Percentiles rank a stretch among this genome's conserved stretches.
Conservation (phyloP, 2,797 vertebrate genomes). For the Molossus molossus region DNA sequence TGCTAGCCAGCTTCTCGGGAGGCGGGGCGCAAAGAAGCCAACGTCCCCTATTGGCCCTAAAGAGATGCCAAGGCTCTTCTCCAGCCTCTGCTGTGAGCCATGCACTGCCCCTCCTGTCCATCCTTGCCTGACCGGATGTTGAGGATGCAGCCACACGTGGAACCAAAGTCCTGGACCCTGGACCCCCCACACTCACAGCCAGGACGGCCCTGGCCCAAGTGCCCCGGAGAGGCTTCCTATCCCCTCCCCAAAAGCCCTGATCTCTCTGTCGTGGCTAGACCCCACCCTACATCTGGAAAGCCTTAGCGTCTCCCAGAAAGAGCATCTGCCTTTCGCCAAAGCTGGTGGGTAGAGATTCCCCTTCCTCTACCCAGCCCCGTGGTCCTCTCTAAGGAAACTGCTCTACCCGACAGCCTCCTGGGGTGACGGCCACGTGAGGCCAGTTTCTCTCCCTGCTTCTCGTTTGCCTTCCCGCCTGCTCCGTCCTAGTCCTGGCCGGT, state of each 20-base stretch:
- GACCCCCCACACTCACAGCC: neutral
- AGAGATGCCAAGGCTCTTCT: neutral
- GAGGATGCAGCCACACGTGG: neutral
- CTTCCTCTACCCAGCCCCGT: neutral
- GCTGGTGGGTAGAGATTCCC: neutral
- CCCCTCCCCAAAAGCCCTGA: neutral
- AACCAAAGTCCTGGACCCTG: neutral
- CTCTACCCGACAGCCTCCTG: neutral
- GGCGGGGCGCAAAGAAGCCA: neutral
- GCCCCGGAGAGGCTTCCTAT: too few species aligned
- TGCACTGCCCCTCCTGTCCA: fast-evolving
- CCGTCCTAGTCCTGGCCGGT: neutral
- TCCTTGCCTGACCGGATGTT: neutral
- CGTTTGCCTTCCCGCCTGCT: neutral
- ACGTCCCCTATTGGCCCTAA: neutral
- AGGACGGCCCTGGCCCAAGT: fast-evolving
- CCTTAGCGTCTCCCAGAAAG: neutral
- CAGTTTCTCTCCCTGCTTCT: neutral
- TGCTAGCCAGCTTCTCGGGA: neutral
- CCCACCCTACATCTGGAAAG: neutral
- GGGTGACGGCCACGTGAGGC: neutral
- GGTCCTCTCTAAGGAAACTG: neutral
- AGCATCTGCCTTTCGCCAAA: neutral
- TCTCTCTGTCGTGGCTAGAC: neutral
- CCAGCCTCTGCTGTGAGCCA: neutral